Evolutionary conservation across 2,888 invertebrate species (phyloP), one percentile per base, ranked within the genome.

Genomic region (Pelosia muscerda): DNA sequence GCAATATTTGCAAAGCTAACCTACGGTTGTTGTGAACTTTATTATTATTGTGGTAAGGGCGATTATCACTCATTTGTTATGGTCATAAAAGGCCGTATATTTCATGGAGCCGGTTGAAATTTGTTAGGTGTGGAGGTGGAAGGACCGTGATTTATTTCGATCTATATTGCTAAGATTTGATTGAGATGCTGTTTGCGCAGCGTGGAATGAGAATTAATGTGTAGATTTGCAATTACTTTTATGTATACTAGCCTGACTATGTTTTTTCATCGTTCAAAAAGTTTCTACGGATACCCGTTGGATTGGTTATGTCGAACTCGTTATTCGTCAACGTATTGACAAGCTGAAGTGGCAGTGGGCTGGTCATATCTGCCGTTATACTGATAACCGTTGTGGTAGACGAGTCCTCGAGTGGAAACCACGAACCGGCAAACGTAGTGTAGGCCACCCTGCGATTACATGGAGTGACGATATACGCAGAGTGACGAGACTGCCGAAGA

Each of bases 131-230:
- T 78, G 75, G 75, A 81, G 77, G 70, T 70, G 60, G 22, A 54
- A 73, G 71, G 69, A 25, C 22, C 72, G 72, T 79, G 81, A 83
- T 82, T 81, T 81, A 86, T 85, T 81, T 77, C 81, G 80, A 83
- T 82, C 75, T 81, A 82, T 84, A 82, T 83, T 82, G 77, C 74
- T 75, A 81, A 81, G 75, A 76, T 76, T 78, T 82, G 78, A 82
- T 81, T 78, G 81, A 82, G 76, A 74, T 68, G 66, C 31, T 76
- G 73, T 77, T 74, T 74, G 53, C 74, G 60, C 23, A 56, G 68
- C 62, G 28, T 63, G 64, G 54, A 69, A 78, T 73, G 71, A 76
- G 78, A 81, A 76, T 68, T 70, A 68, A 78, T 66, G 68, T 25
- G 2, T 38, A 38, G n/a, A 9, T 38, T 59, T 34, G 34, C 23